Evolutionary conservation across 2,888 invertebrate genomes (phyloP).

Genomic region (Morpho helenor): DNA sequence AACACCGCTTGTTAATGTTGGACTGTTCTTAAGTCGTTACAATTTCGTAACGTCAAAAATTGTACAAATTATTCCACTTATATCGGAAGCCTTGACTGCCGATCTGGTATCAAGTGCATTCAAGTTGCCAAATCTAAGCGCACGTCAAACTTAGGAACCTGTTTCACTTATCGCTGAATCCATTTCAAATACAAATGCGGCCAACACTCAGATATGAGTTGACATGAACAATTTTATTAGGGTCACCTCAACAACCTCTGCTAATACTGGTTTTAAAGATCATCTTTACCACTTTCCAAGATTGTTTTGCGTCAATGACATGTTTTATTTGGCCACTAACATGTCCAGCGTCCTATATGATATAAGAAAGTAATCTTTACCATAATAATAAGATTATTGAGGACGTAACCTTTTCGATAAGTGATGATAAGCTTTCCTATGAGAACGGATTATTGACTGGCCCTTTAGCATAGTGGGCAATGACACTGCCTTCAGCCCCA

Average conservation of each 20-base stretch:
- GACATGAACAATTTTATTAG: conserved; percentile 2
- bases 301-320: background rate
- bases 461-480: no score
- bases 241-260: background rate
- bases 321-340: no score
- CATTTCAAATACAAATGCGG: conserved; percentile 46
- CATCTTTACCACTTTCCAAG: background rate
- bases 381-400: no score
- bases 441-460: no score
- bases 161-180: conserved; percentile 51
- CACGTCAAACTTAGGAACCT: conserved; percentile 39
- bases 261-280: background rate
- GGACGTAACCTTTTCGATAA: no score
- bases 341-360: no score
- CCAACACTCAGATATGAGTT: conserved; percentile 1
- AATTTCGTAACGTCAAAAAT: conserved; percentile 4
- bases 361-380: no score
- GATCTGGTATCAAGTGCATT: conserved; percentile 19
- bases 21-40: conserved; percentile 1
- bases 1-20: background rate
- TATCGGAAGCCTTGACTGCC: conserved; percentile 21
- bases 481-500: no score
- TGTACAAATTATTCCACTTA: conserved; percentile 1
- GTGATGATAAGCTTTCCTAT: no score
- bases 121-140: conserved; percentile 17